Evolutionary conservation across 2,888 invertebrate genomes (phyloP).

Genomic region (Andrena dorsata): DNA sequence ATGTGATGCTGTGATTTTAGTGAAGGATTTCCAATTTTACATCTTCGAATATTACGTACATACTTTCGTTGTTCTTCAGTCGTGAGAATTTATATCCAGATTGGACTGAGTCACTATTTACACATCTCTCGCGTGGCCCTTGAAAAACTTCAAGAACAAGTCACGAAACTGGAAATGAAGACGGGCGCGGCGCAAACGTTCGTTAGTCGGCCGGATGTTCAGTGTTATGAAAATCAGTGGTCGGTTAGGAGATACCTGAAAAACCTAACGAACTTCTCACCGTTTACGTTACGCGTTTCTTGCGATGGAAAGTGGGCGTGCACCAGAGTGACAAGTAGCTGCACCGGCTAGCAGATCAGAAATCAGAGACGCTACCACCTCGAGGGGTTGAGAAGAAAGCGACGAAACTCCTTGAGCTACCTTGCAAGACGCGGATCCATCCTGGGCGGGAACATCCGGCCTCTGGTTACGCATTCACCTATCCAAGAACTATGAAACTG

Average conservation of each 20-base stretch:
- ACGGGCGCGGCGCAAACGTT: conserved; percentile 64
- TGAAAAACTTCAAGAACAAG: conserved; percentile 31
- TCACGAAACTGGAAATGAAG: conserved; percentile 25
- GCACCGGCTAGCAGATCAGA: conserved; percentile 83
- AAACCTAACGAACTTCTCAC: conserved; percentile 77
- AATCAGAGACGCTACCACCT: conserved; percentile 81
- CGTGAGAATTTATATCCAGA: too few species aligned
- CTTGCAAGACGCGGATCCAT: conserved; percentile 80
- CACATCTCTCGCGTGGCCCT: neutral
- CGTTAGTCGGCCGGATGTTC: conserved; percentile 84
- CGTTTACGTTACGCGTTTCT: conserved; percentile 44
- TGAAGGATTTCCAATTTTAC: too few species aligned
- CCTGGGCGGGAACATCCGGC: conserved; percentile 85
- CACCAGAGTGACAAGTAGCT: conserved; percentile 81
- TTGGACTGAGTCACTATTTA: too few species aligned
- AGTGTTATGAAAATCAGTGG: conserved; percentile 83
- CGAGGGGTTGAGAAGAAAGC: conserved; percentile 68
- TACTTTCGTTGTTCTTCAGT: too few species aligned
- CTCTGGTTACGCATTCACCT: conserved; percentile 83
- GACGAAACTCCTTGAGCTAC: conserved; percentile 73
- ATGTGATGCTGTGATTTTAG: too few species aligned
- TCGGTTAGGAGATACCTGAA: conserved; percentile 62
- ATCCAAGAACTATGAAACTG: conserved; percentile 60
- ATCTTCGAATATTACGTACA: too few species aligned
- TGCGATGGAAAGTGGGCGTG: conserved; percentile 64